A percentile compares a stretch with the other conserved stretches of the same genome.
phyloP scores from a whole-genome alignment of 2,888 invertebrate genomes.

The Metacarcinus magister region DNA sequence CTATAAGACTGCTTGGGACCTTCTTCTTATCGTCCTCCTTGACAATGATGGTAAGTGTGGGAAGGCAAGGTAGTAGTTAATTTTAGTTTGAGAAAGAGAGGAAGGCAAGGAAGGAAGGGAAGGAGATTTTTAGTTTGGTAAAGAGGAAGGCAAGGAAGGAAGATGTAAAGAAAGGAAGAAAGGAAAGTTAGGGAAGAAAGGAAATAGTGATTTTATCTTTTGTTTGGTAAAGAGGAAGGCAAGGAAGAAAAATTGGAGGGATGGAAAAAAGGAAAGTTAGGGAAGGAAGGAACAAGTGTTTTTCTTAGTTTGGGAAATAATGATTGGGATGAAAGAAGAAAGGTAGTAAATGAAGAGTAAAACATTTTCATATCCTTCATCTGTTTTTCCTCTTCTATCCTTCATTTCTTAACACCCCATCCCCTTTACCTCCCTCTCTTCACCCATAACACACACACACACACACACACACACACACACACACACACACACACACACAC shows the following conservation, averaged over 20 bases:
- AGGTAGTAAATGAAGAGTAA: too few species aligned
- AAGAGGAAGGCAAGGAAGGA: neutral
- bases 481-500: neutral
- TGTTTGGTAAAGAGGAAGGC: neutral
- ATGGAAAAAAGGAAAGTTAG: too few species aligned
- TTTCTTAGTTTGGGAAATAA: too few species aligned
- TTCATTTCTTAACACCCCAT: neutral
- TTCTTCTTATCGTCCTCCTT: constrained; percentile 93
- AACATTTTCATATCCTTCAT: neutral
- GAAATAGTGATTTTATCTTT: too few species aligned
- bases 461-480: neutral
- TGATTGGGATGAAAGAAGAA: too few species aligned
- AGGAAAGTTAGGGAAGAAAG: neutral
- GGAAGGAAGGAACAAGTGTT: too few species aligned
- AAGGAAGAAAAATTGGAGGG: neutral
- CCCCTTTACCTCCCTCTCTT: neutral
- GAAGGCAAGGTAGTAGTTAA: too few species aligned
- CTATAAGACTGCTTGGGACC: constrained; percentile 91
- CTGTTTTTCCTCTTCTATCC: neutral
- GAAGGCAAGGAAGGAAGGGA: neutral
- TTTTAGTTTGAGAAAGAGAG: neutral
- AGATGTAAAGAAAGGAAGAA: too few species aligned
- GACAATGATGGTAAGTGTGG: constrained; percentile 89
- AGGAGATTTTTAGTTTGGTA: neutral
- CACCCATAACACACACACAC: too few species aligned